Conservation (phyloP, 2,113 vertebrate genomes). For the Xenus cinereus region DNA sequence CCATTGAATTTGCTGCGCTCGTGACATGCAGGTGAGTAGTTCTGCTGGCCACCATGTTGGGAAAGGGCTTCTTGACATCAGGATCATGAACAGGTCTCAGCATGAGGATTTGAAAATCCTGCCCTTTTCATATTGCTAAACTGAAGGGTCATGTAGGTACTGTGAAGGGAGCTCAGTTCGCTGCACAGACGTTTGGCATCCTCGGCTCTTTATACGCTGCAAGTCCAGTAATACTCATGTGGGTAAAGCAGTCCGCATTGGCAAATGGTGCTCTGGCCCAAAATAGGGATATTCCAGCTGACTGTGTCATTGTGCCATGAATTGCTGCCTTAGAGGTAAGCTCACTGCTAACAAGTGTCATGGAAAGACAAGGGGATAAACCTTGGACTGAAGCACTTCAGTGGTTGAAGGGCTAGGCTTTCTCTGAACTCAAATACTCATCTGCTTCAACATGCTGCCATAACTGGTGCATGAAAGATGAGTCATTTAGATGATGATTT, state of each 20-base stretch:
- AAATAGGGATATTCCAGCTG: neutral
- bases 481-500: neutral
- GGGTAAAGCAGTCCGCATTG: neutral
- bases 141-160: neutral
- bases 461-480: neutral
- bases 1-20: neutral
- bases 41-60: neutral
- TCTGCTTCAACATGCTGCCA: neutral
- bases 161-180: neutral
- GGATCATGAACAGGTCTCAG: neutral
- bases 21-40: neutral
- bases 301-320: neutral
- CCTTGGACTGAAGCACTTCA: neutral
- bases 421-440: neutral
- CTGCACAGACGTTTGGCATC: neutral
- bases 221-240: fast-evolving
- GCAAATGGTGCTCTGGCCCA: neutral
- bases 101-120: neutral
- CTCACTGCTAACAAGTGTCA: neutral
- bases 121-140: neutral
- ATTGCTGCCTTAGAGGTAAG: neutral
- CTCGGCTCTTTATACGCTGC: fast-evolving
- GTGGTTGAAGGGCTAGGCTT: neutral
- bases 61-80: neutral
- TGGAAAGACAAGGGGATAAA: neutral